A percentile compares a stretch with the other conserved stretches of the same genome.
Conservation (phyloP, 2,113 vertebrate species). For the Speoplatyrhinus poulsoni region DNA sequence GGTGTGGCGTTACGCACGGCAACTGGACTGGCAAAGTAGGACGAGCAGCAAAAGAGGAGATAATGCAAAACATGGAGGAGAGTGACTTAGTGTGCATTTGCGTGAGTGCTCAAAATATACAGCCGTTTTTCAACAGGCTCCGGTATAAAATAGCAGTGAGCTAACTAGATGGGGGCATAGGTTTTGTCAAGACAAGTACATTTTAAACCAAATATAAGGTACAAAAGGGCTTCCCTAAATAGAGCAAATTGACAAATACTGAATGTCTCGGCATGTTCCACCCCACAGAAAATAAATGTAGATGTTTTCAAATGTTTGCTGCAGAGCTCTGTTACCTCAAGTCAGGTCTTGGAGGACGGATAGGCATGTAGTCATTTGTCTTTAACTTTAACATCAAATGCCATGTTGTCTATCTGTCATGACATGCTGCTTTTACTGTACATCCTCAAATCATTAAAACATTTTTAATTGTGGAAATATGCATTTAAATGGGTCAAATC, state of each 20-base stretch:
- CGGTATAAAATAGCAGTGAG: conserved; percentile 21
- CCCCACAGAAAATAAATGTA: background rate
- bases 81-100: conserved; percentile 13
- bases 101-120: background rate
- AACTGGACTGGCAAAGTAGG: conserved; percentile 45
- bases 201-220: conserved; percentile 29
- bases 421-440: conserved; percentile 17
- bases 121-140: conserved; percentile 30
- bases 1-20: conserved; percentile 43
- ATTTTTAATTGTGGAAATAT: conserved; percentile 36
- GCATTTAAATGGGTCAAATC: background rate
- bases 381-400: background rate
- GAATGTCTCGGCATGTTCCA: background rate
- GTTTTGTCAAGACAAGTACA: conserved; percentile 19
- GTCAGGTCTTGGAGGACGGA: background rate
- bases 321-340: background rate
- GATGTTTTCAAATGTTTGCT: background rate
- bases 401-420: conserved; percentile 32
- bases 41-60: conserved; percentile 49
- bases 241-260: background rate
- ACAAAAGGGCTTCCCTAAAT: background rate
- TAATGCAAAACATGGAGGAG: conserved; percentile 23
- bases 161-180: conserved; percentile 39
- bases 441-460: conserved; percentile 72
- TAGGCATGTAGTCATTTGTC: too few species aligned